Evolutionary conservation across 2,888 invertebrate genomes (phyloP).

Genomic region (Drosophila tanythrix): DNA sequence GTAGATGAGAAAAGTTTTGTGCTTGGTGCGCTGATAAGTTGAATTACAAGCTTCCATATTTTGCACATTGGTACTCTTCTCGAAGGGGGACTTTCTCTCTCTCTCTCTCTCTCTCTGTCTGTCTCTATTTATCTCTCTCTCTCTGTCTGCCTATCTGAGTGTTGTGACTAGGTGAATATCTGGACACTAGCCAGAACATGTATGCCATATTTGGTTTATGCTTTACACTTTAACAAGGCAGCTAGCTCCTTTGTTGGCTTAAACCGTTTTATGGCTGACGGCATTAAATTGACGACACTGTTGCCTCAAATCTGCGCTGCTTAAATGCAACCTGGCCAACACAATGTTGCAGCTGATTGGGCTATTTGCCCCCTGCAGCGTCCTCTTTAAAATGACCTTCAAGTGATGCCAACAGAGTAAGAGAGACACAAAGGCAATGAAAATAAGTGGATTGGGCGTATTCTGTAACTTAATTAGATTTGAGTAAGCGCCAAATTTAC

Average conservation of each 20-base stretch:
- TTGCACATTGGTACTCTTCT: constrained; percentile 45
- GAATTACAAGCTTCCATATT: constrained; percentile 73
- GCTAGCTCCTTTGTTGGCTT: constrained; percentile 9
- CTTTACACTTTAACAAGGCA: constrained; percentile 26
- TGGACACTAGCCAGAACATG: constrained; percentile 40
- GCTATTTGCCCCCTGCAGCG: constrained; percentile 9
- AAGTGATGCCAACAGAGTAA: constrained; percentile 6
- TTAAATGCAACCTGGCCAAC: constrained; percentile 71
- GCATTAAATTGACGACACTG: constrained; percentile 72
- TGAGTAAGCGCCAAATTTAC: constrained; percentile 53
- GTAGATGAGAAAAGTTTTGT: constrained; percentile 81
- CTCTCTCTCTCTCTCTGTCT: neutral
- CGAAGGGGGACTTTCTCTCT: neutral
- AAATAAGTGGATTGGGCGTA: neutral
- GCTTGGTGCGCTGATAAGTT: constrained; percentile 75
- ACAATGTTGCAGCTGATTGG: constrained; percentile 69
- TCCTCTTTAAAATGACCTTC: constrained; percentile 67
- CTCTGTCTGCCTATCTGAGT: neutral
- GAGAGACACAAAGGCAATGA: neutral
- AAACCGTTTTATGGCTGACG: constrained; percentile 54
- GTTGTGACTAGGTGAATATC: constrained; percentile 44
- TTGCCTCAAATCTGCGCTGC: constrained; percentile 70
- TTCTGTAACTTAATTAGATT: constrained; percentile 67
- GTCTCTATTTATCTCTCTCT: neutral
- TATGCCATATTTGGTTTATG: constrained; percentile 41